Evolutionary conservation across 2,888 invertebrate genomes (phyloP).

Genomic region (Drosophila monieri): DNA sequence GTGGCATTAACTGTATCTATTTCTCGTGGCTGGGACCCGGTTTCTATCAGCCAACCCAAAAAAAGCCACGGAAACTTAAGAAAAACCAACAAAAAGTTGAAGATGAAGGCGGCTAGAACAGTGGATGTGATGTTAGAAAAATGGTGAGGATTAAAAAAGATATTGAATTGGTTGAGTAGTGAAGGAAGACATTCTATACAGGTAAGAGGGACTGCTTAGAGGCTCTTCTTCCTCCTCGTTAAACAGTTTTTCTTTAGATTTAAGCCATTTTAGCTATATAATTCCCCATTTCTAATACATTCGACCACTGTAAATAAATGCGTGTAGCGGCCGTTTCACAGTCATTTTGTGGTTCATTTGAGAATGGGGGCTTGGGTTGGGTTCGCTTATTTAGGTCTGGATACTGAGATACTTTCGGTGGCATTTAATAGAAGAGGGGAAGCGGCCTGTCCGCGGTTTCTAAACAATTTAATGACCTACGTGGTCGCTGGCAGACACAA

Average conservation of each 20-base stretch:
- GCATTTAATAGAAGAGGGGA: slow-evolving; percentile 12
- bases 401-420: slow-evolving; percentile 36
- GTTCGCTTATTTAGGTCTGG: slow-evolving; percentile 29
- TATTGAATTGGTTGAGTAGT: not conserved
- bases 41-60: slow-evolving; percentile 15
- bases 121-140: slow-evolving; percentile 8
- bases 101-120: slow-evolving; percentile 11
- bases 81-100: slow-evolving; percentile 32
- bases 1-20: slow-evolving; percentile 76
- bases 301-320: slow-evolving; percentile 52
- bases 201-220: too few relatives aligned
- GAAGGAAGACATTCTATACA: too few relatives aligned
- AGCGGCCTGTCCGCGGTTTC: slow-evolving; percentile 69
- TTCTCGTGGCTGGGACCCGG: slow-evolving; percentile 30
- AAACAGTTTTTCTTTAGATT: too few relatives aligned
- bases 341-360: slow-evolving; percentile 75
- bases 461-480: slow-evolving; percentile 77
- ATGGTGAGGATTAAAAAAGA: not conserved
- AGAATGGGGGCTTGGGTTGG: slow-evolving; percentile 43
- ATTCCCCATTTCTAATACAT: not conserved
- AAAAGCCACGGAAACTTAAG: slow-evolving; percentile 34
- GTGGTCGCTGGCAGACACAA: slow-evolving; percentile 71
- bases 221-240: too few relatives aligned
- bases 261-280: too few relatives aligned
- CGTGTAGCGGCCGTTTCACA: slow-evolving; percentile 62